phyloP scores from a whole-genome alignment of 2,113 vertebrate species.

The Hippocampus zosterae region DNA sequence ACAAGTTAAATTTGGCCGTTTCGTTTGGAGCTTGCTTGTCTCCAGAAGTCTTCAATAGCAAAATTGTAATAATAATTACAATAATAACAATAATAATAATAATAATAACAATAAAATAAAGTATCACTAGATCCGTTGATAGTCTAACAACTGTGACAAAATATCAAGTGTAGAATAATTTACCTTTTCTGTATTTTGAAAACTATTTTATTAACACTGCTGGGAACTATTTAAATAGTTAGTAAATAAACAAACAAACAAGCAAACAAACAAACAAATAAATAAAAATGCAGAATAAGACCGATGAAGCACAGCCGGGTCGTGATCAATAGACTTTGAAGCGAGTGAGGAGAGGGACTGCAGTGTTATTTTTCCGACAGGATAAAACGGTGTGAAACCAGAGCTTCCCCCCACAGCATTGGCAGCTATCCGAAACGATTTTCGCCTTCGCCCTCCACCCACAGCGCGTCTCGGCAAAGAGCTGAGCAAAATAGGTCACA shows the following conservation, averaged over 20 bases:
- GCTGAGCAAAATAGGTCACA: conserved; percentile 64
- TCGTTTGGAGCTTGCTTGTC: background rate
- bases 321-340: conserved; percentile 1
- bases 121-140: background rate
- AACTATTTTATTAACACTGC: background rate
- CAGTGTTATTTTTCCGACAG: background rate
- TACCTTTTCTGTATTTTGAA: background rate
- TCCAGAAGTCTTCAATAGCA: background rate
- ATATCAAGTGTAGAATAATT: background rate
- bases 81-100: too few relatives aligned
- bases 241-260: too few relatives aligned
- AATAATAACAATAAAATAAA: background rate
- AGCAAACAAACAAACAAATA: too few relatives aligned
- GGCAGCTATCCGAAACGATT: conserved; percentile 17
- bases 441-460: conserved; percentile 28
- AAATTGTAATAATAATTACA: too few relatives aligned
- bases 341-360: background rate
- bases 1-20: background rate
- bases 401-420: background rate
- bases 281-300: too few relatives aligned
- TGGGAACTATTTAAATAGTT: too few relatives aligned
- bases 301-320: background rate
- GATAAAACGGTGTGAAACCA: conserved; percentile 11
- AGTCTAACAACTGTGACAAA: too few relatives aligned
- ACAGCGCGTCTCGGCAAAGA: conserved; percentile 26